These are phyloP conservation scores for Microctonus brassicae DNA, from an alignment of 2,888 invertebrate species.

Conservation along the genomic window DNA sequence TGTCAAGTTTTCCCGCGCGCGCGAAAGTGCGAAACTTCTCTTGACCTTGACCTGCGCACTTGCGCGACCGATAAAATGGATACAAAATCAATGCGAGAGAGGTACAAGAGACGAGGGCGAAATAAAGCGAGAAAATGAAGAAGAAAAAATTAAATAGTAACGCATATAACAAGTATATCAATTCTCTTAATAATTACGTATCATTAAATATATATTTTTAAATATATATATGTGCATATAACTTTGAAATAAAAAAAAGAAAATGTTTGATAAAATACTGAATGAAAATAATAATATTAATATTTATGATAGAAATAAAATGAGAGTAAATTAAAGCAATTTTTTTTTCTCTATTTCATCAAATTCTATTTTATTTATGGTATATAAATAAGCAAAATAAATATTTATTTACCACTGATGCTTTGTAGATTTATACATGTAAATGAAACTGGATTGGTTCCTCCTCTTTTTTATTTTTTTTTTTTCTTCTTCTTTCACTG, in stretches of 20 bases:
- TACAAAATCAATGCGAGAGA: slow-evolving; percentile 28
- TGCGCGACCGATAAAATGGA: slow-evolving; percentile 30
- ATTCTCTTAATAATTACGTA: not conserved
- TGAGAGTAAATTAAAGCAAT: not conserved
- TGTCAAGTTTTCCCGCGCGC: slow-evolving; percentile 11
- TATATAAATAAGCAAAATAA: too few relatives aligned
- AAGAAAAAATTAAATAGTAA: slow-evolving; percentile 1
- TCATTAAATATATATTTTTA: not conserved
- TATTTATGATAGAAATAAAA: not conserved
- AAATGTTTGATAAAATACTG: too few relatives aligned
- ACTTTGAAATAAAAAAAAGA: too few relatives aligned
- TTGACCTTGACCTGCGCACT: slow-evolving; percentile 36
- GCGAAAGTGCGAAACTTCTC: slow-evolving; percentile 32
- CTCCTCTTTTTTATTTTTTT: too few relatives aligned
- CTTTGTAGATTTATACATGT: not conserved
- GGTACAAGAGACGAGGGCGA: not conserved
- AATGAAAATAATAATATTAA: too few relatives aligned
- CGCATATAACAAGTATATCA: not conserved
- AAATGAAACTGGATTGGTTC: too few relatives aligned
- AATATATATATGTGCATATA: too few relatives aligned
- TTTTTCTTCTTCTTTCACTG: too few relatives aligned
- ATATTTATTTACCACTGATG: not conserved
- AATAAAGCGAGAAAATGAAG: slow-evolving; percentile 1
- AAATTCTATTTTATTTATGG: too few relatives aligned
- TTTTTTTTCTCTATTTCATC: too few relatives aligned